phyloP scores from a whole-genome alignment of 2,797 vertebrate genomes.

The Phrynocephalus vlangalii region DNA sequence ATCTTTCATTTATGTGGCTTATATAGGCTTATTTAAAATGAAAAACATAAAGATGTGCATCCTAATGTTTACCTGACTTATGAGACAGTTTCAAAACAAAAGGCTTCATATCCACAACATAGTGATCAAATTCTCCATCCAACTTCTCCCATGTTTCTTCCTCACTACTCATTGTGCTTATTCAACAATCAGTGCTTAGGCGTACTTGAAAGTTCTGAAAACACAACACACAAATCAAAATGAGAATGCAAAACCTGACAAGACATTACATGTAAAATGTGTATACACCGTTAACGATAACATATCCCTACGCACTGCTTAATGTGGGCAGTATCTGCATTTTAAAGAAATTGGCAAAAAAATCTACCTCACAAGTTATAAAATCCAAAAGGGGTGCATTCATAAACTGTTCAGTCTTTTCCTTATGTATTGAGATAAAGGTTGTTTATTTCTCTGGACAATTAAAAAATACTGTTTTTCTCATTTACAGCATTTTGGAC shows the following conservation, averaged over 20 bases:
- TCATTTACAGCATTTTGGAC: not conserved
- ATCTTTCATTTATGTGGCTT: not conserved
- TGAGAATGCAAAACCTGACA: accelerated
- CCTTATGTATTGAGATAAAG: not conserved
- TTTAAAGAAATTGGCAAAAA: too few relatives aligned
- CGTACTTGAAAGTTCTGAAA: slow-evolving; percentile 9
- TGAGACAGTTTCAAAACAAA: slow-evolving; percentile 86
- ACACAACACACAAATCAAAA: accelerated
- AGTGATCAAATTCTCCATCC: slow-evolving; percentile 90
- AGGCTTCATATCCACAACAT: slow-evolving; percentile 91
- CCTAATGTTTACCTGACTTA: slow-evolving; percentile 82
- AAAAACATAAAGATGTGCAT: not conserved
- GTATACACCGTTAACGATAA: not conserved
- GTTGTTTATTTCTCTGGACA: not conserved
- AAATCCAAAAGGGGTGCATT: not conserved
- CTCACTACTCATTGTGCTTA: slow-evolving; percentile 79
- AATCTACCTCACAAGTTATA: too few relatives aligned
- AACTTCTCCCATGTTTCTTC: slow-evolving; percentile 84
- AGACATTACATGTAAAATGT: not conserved
- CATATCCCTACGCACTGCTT: accelerated
- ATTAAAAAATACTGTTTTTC: not conserved
- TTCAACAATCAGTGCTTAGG: slow-evolving; percentile 51
- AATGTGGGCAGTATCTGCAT: not conserved
- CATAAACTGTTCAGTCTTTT: not conserved
- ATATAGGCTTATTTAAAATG: not conserved